These are phyloP conservation scores for Motacilla tschutschensis DNA, from an alignment of 2,113 vertebrate species.

Conservation along the genomic window DNA sequence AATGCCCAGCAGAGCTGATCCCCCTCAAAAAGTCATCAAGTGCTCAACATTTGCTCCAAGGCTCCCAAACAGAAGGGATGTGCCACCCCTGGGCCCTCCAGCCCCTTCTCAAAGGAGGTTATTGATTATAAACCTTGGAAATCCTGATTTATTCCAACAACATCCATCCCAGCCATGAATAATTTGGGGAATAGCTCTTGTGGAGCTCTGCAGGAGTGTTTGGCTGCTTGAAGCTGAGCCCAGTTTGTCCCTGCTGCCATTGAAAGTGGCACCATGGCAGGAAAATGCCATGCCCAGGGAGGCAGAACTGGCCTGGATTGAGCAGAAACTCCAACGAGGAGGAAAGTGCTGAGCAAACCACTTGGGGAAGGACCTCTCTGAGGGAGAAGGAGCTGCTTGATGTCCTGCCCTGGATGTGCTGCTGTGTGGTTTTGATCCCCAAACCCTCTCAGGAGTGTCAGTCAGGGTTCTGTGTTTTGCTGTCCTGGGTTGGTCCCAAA, in stretches of 20 bases:
- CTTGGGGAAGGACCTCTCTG: neutral
- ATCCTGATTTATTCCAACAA: neutral
- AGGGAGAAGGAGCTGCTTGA: neutral
- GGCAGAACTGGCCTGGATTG: neutral
- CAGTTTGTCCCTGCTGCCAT: fast-evolving
- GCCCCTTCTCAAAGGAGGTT: neutral
- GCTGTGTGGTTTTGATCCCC: neutral
- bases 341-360: neutral
- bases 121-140: neutral
- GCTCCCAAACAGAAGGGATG: neutral
- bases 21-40: neutral
- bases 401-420: neutral
- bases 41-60: neutral
- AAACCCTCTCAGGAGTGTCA: neutral
- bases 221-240: neutral
- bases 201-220: neutral
- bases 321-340: neutral
- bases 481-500: neutral
- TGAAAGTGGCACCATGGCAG: neutral
- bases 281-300: fast-evolving
- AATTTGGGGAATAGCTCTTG: neutral
- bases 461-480: neutral
- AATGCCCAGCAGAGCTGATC: neutral
- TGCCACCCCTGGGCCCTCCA: neutral
- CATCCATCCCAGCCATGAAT: neutral